These are phyloP conservation scores for Heteronetta atricapilla DNA, from an alignment of 2,113 vertebrate species.

Conservation along the genomic window DNA sequence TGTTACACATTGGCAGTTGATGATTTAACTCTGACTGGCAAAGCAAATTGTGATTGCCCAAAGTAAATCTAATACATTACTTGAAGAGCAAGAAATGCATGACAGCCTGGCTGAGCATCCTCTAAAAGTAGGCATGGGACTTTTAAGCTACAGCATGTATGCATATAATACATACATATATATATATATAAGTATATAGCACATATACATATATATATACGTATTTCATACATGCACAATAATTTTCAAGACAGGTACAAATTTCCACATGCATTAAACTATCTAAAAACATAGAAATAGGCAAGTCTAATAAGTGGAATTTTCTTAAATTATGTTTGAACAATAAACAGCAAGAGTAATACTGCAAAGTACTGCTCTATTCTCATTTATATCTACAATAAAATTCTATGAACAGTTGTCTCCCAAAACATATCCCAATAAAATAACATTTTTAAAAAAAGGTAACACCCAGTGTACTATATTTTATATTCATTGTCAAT, in stretches of 20 bases:
- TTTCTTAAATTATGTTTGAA: slow-evolving; percentile 98
- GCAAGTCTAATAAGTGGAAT: slow-evolving; percentile 83
- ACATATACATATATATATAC: slow-evolving; percentile 71
- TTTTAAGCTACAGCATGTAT: slow-evolving; percentile 75
- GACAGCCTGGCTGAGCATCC: slow-evolving; percentile 60
- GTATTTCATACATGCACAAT: slow-evolving; percentile 77
- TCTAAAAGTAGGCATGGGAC: slow-evolving; percentile 73
- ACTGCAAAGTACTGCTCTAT: slow-evolving; percentile 93
- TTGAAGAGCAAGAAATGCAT: slow-evolving; percentile 66
- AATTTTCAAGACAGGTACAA: slow-evolving; percentile 79
- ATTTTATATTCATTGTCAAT: slow-evolving; percentile 81
- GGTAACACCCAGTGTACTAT: slow-evolving; percentile 79
- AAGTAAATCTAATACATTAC: slow-evolving; percentile 72
- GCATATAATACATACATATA: slow-evolving; percentile 25
- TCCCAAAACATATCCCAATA: slow-evolving; percentile 77
- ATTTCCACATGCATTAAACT: slow-evolving; percentile 82
- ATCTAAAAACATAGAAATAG: slow-evolving; percentile 91
- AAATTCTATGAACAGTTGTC: slow-evolving; percentile 88
- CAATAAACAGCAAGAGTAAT: slow-evolving; percentile 95
- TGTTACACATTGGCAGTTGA: slow-evolving; percentile 48
- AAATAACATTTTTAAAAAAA: slow-evolving; percentile 74
- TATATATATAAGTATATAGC: slow-evolving; percentile 48
- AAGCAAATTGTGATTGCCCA: slow-evolving; percentile 74
- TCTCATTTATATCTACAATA: slow-evolving; percentile 93
- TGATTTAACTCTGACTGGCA: slow-evolving; percentile 64